These are phyloP conservation scores for Ancistrus triradiatus DNA, from an alignment of 2,113 vertebrate species.

Conservation along the genomic window DNA sequence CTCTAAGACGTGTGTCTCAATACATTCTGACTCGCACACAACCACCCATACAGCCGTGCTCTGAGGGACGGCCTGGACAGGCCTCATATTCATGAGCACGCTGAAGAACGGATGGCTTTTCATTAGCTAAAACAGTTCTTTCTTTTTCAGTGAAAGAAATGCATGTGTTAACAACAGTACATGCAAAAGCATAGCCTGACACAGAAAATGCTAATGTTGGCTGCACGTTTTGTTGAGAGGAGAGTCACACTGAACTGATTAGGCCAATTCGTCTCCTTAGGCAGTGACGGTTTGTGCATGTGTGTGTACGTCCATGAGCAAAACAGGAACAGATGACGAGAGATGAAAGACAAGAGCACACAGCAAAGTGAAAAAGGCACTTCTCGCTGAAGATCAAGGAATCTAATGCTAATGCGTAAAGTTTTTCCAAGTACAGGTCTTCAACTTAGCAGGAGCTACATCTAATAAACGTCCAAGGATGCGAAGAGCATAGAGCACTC, in stretches of 20 bases:
- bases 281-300: not conserved
- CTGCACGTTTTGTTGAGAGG: not conserved
- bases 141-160: not conserved
- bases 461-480: too few species aligned
- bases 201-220: not conserved
- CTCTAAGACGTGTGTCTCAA: slow-evolving; percentile 14
- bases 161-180: not conserved
- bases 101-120: slow-evolving; percentile 2
- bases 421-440: too few species aligned
- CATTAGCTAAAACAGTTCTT: slow-evolving; percentile 11
- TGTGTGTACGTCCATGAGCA: not conserved
- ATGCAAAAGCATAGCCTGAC: not conserved
- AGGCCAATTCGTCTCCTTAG: not conserved
- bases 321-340: slow-evolving; percentile 8
- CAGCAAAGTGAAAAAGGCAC: too few species aligned
- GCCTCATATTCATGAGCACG: slow-evolving; percentile 11
- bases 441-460: too few species aligned
- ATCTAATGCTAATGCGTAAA: too few species aligned
- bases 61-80: slow-evolving; percentile 11
- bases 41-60: not conserved
- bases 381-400: too few species aligned
- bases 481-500: too few species aligned
- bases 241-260: slow-evolving; percentile 19
- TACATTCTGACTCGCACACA: not conserved
- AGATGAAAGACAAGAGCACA: not conserved